Base-by-base conservation (phyloP, 2,888 invertebrate species). In the Gisinianus flammeolus region DNA sequence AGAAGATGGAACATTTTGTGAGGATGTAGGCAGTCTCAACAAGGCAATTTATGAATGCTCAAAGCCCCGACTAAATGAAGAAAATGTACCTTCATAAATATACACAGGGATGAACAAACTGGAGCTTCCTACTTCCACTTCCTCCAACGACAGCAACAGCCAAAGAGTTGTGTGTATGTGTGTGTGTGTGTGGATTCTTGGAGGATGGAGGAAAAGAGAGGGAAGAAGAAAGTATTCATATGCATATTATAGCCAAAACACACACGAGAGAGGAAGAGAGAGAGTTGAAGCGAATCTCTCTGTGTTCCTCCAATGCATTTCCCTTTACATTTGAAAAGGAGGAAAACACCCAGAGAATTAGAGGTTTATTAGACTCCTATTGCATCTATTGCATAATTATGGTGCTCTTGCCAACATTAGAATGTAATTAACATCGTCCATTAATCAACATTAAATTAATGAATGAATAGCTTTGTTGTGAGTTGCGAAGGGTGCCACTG, bases 391-490 rank as follows among this genome's bases (percentile, higher is more conserved):
- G 76, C 79, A 83, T 82, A 81, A 82, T 83, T 84, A 84, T 81
- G 78, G 79, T 71, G 79, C 79, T 81, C 78, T 81, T 81, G 81
- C 80, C 79, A 80, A 78, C 82, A 82, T 81, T 81, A 84, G 81
- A 84, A 84, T 83, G 83, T 81, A 84, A 84, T 84, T 83, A 84
- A 83, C 81, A 81, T 80, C 79, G 69, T 62, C 76, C 83, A 84
- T 83, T 80, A 80, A 84, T 83, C 83, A 83, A 81, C 79, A 79
- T 81, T 80, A 81, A 78, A 75, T 76, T 76, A 81, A 79, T 81
- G 76, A 81, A 81, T 64, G 69, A 75, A 79, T 74, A 69, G 54
- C 71, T 72, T 67, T 56, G 77, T 67, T 71, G 62, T 58, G 72
- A 72, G 72, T 72, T 56, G 70, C 26, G 70, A 70, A 33, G 70